A percentile compares a stretch with the other conserved stretches of the same genome.
phyloP scores from a whole-genome alignment of 2,113 vertebrate species.

The Arothron firmamentum region DNA sequence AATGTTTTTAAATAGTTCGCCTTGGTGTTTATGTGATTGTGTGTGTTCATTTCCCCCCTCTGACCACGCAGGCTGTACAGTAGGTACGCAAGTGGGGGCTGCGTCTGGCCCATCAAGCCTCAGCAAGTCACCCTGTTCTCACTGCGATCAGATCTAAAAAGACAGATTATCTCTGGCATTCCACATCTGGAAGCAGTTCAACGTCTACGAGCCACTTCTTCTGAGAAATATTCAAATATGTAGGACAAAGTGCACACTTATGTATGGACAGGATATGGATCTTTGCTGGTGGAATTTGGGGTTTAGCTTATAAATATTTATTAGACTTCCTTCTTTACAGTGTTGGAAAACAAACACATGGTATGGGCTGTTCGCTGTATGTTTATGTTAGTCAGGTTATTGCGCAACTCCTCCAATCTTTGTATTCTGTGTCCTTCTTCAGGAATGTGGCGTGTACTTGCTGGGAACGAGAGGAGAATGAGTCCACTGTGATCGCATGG shows the following conservation, averaged over 20 bases:
- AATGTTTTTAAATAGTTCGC: conserved; percentile 1
- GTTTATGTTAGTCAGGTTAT: background rate
- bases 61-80: background rate
- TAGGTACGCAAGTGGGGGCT: conserved; percentile 16
- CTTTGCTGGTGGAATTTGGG: background rate
- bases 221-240: conserved; percentile 63
- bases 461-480: background rate
- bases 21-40: background rate
- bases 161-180: conserved; percentile 59
- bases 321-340: background rate
- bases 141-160: conserved; percentile 33
- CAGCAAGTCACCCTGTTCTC: conserved; percentile 39
- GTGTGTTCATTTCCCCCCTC: background rate
- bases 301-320: conserved; percentile 3
- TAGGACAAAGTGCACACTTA: conserved; percentile 60
- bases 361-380: background rate
- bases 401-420: background rate
- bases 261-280: conserved; percentile 17
- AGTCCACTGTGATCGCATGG: background rate
- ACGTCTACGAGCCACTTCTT: conserved; percentile 32
- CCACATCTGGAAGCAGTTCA: conserved; percentile 65
- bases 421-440: background rate
- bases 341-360: conserved; percentile 2
- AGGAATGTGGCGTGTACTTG: background rate
- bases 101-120: conserved; percentile 20